Evolutionary conservation across 2,888 invertebrate species (phyloP).

Genomic region (Agrilus cyanescens): DNA sequence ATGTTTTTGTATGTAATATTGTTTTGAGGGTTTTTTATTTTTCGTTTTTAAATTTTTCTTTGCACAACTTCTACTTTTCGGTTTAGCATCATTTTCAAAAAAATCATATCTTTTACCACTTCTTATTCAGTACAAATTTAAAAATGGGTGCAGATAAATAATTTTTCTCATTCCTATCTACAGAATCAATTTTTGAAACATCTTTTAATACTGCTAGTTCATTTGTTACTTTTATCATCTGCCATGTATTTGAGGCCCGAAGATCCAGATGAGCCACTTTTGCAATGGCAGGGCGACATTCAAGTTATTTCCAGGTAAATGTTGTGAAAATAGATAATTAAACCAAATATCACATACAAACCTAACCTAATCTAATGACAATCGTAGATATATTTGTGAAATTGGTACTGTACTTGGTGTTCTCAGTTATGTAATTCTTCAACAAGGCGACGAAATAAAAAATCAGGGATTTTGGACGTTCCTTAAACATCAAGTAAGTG

Average conservation of each 20-base stretch:
- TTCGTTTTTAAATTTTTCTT: not conserved
- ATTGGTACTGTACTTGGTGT: constrained; percentile 76
- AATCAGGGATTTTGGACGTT: constrained; percentile 88
- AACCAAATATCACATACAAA: not conserved
- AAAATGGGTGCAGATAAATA: too few relatives aligned
- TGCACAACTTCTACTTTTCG: too few relatives aligned
- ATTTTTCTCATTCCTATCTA: constrained; percentile 17
- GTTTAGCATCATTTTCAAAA: too few relatives aligned
- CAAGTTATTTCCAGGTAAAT: constrained; percentile 35
- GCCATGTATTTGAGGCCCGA: constrained; percentile 86
- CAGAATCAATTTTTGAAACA: constrained; percentile 90
- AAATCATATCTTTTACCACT: too few relatives aligned
- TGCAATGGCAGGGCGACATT: constrained; percentile 42
- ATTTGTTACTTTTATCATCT: constrained; percentile 75
- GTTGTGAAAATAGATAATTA: not conserved
- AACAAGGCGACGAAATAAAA: constrained; percentile 89
- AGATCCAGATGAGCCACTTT: constrained; percentile 43
- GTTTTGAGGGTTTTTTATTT: too few relatives aligned
- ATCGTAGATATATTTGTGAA: constrained; percentile 63
- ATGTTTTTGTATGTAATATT: too few relatives aligned
- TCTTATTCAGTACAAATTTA: too few relatives aligned
- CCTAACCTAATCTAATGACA: constrained; percentile 7
- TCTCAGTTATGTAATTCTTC: constrained; percentile 75
- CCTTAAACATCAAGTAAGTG: constrained; percentile 75
- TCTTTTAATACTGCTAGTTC: constrained; percentile 74